phyloP scores from a whole-genome alignment of 1,140 invertebrate genomes.

The Agrypnia vestita region DNA sequence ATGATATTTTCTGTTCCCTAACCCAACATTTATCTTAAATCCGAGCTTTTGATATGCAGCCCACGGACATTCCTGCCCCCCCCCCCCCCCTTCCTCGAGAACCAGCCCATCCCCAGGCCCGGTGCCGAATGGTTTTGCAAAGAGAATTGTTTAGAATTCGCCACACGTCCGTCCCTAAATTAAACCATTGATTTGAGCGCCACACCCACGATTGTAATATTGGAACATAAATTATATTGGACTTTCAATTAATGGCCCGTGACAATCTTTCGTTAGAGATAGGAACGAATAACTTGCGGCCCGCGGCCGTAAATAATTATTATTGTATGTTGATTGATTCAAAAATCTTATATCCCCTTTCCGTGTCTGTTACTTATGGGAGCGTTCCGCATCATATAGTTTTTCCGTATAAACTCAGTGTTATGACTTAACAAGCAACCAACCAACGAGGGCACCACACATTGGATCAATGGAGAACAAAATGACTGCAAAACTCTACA shows the following conservation, averaged over 20 bases:
- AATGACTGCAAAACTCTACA: too few species aligned
- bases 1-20: not conserved
- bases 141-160: slow-evolving; percentile 35
- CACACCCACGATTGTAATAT: slow-evolving; percentile 58
- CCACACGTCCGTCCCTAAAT: slow-evolving; percentile 54
- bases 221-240: slow-evolving; percentile 59
- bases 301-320: not conserved
- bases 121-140: not conserved
- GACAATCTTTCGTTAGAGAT: slow-evolving; percentile 49
- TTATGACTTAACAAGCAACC: too few species aligned
- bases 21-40: not conserved
- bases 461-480: too few species aligned
- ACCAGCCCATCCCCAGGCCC: too few species aligned
- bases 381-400: too few species aligned
- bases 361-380: too few species aligned
- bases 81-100: too few species aligned
- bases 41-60: not conserved
- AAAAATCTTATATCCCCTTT: too few species aligned
- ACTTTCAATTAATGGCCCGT: slow-evolving; percentile 56
- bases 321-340: too few species aligned
- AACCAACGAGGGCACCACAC: too few species aligned
- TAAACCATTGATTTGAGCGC: slow-evolving; percentile 57
- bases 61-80: not conserved
- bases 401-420: too few species aligned
- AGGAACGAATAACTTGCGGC: not conserved